Evolutionary conservation across 1,140 invertebrate species (phyloP).

Genomic region (Lerema accius): DNA sequence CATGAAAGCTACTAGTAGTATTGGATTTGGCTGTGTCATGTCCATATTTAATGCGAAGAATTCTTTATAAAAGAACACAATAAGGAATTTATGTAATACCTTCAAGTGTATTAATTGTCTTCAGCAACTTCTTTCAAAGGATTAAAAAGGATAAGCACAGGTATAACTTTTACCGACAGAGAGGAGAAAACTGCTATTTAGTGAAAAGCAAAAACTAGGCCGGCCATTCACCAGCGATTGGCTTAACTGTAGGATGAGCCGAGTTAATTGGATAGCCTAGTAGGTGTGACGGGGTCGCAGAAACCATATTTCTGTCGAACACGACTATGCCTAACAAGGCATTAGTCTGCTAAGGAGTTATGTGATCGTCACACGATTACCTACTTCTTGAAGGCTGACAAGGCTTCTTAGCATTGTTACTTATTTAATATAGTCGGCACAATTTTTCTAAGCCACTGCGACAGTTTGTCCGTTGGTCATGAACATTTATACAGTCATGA

Average conservation of each 20-base stretch:
- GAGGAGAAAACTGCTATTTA: background rate
- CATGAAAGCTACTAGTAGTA: no score
- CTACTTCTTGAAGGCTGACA: slow-evolving; percentile 30
- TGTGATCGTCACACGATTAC: slow-evolving; percentile 15
- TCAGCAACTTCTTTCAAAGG: no score
- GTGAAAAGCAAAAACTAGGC: slow-evolving; percentile 4
- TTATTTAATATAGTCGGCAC: no score
- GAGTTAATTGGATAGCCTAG: slow-evolving; percentile 24
- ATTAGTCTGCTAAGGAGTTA: slow-evolving; percentile 13
- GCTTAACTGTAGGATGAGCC: slow-evolving; percentile 20
- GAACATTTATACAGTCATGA: no score
- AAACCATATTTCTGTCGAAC: slow-evolving; percentile 35
- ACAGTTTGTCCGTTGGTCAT: no score
- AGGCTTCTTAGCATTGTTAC: slow-evolving; percentile 28
- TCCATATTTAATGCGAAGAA: no score
- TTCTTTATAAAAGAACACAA: no score
- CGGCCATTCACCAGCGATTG: slow-evolving; percentile 22
- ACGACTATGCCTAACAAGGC: slow-evolving; percentile 1
- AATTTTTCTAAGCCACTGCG: background rate
- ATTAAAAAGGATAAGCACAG: no score
- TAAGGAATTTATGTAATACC: no score
- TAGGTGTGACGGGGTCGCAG: slow-evolving; percentile 20
- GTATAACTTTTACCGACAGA: background rate
- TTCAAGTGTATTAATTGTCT: no score
- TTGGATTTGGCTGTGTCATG: no score